Percentiles rank a stretch among this genome's conserved stretches.
Evolutionary conservation across 2,113 vertebrate species (phyloP).

Genomic region (Microcebus tavaratra): DNA sequence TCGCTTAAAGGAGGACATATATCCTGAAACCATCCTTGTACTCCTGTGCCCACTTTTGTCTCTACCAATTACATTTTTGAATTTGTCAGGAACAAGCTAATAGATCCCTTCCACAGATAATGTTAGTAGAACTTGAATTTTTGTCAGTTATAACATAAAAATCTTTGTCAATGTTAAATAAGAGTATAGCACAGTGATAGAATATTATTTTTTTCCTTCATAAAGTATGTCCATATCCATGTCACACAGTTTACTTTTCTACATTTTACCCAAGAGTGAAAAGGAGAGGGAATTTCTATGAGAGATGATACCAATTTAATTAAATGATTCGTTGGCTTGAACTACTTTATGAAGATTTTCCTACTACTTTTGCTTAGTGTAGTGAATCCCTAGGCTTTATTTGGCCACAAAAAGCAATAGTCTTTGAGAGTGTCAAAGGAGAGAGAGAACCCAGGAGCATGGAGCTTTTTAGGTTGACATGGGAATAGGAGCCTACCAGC

Average conservation of each 20-base stretch:
- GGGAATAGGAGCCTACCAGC: too few relatives aligned
- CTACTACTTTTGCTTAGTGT: slow-evolving; percentile 2
- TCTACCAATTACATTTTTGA: not conserved
- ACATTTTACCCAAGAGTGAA: not conserved
- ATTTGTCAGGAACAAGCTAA: not conserved
- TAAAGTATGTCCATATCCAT: not conserved
- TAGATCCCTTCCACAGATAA: not conserved
- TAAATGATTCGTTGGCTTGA: not conserved
- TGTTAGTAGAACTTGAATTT: not conserved
- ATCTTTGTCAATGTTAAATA: not conserved
- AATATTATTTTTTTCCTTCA: not conserved
- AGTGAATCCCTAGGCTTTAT: not conserved
- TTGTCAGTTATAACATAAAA: not conserved
- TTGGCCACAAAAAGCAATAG: not conserved
- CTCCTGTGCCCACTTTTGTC: too few relatives aligned
- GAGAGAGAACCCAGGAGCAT: not conserved
- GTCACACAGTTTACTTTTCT: not conserved
- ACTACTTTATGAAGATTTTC: not conserved
- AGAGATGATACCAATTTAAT: not conserved
- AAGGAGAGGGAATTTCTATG: not conserved
- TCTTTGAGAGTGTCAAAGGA: not conserved
- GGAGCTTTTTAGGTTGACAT: not conserved
- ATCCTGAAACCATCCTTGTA: not conserved
- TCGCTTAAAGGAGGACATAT: not conserved
- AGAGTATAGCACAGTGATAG: not conserved